Base-by-base conservation (phyloP, 2,888 invertebrate species). In the Galeruca laticollis region DNA sequence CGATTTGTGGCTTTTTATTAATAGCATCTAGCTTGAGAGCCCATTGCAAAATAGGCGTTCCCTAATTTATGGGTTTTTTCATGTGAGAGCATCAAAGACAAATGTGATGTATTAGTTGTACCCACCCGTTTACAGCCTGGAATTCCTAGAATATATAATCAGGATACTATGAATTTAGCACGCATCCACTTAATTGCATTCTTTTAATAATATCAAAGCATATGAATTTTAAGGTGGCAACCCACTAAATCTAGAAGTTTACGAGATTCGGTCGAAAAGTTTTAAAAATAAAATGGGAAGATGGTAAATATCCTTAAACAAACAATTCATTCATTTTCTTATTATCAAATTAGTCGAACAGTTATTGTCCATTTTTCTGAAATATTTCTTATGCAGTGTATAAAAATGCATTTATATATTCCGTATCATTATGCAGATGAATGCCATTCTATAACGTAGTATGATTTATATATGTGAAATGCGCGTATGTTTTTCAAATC, bases 11-110 rank as follows among this genome's bases (percentile, higher is more conserved):
- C 33, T 65, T 65, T 66, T 49, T 66, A 59, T 66, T 66, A 66
- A 66, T 66, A 49, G 57, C 54, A 20, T 49, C 54, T 47, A 47
- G 43, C 43, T 37, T 20, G 20, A 54, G 63, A 63, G 52, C 21
- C 54, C 49, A 51, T 66, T 66, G 65, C 65, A 66, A 59, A 66
- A 66, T 57, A 49, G 65, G 65, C 65, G 65, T 59, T 40, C 37
- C 65, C 51, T 66, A 26, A 66, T 66, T 66, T 66, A 66, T 66
- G 65, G 51, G 35, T 49, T 66, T 59, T 66, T 66, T 66, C 65
- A 51, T 66, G 21, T 59, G 35, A 37, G 18, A 66, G 59, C 65
- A 49, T 66, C 65, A 66, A 66, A 66, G 65, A 66, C 65, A 59
- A 66, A 66, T 66, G 65, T 66, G 65, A 66, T 59, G 49, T 59